Base-by-base conservation (phyloP, 1,140 invertebrate genomes). In the Ectropis grisescens region DNA sequence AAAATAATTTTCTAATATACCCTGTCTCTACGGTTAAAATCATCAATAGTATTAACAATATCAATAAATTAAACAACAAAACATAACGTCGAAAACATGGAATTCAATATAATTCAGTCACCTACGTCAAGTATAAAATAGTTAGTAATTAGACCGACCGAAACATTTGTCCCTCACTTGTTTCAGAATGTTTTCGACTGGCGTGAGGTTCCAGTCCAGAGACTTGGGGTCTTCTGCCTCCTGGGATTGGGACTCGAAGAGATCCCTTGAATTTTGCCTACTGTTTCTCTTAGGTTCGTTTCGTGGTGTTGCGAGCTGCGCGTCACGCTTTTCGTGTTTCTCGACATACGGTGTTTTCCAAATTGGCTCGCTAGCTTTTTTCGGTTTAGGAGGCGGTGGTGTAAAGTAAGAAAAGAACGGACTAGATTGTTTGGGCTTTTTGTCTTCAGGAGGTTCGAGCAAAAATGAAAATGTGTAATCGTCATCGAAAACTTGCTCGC, bases 191-290 rank as follows among this genome's bases (percentile, higher is more conserved):
- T 54, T 61, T 19, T 69, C 58, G 25, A 74, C 62, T 1, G 67
- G 66, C 13, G 57, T 74, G 12, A 72, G 33, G 45, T 64, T 72
- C 62, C 66, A 71, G 11, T 71, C 56, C 1, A 65, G 36, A 13
- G 51, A 45, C 23, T 41, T 70, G 5, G 51, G 35, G 13, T 64
- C 49, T 2, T 71, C 68, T 10, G 39, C 23, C 9, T 70, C 75
- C 31, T 69, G 68, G 11, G 72, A 68, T 33, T 72, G 66, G 9
- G 75, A 68, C 28, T 80, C 75, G 40, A 81, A 81, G 11, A 81
- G 32, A 38, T 81, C 76, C 42, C 57, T 52, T 3, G 76, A 81
- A 23, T 51, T 45, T 13, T 67, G 60, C 7, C 54, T 54, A n/a
- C n/a, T n/a, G n/a, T n/a, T n/a, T n/a, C n/a, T n/a, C n/a, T n/a